phyloP scores from a whole-genome alignment of 1,140 invertebrate species.

The Capitella teleta region DNA sequence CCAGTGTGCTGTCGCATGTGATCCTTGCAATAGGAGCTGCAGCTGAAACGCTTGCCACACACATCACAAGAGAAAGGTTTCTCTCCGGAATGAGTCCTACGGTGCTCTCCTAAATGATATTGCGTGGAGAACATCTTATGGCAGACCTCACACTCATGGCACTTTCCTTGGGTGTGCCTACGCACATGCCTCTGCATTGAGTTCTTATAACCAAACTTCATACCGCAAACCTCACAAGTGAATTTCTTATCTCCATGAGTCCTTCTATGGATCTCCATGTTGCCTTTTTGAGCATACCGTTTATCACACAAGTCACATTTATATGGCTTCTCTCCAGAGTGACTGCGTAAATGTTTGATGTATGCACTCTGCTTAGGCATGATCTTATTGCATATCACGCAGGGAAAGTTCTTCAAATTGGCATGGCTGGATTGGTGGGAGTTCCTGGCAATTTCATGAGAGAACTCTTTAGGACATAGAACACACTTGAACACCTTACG shows the following conservation, averaged over 20 bases:
- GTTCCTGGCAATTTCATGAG: too few relatives aligned
- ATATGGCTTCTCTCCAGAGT: slow-evolving; percentile 1
- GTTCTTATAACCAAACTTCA: slow-evolving; percentile 11
- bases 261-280: neutral
- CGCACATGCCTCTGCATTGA: slow-evolving; percentile 14
- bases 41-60: slow-evolving; percentile 65
- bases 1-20: slow-evolving; percentile 53
- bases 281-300: neutral
- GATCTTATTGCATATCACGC: too few relatives aligned
- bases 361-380: too few relatives aligned
- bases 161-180: slow-evolving; percentile 14
- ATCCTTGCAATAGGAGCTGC: slow-evolving; percentile 72
- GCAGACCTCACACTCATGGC: slow-evolving; percentile 55
- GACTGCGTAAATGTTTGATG: neutral
- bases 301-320: neutral
- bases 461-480: too few relatives aligned
- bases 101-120: slow-evolving; percentile 67
- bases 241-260: neutral
- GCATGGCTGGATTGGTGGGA: too few relatives aligned
- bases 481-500: too few relatives aligned
- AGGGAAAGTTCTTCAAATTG: too few relatives aligned
- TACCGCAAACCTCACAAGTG: slow-evolving; percentile 6
- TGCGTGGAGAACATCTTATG: slow-evolving; percentile 77
- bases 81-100: slow-evolving; percentile 69
- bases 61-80: slow-evolving; percentile 63